Conservation (phyloP, 1,140 invertebrate species). For the Mylabris phalerata region DNA sequence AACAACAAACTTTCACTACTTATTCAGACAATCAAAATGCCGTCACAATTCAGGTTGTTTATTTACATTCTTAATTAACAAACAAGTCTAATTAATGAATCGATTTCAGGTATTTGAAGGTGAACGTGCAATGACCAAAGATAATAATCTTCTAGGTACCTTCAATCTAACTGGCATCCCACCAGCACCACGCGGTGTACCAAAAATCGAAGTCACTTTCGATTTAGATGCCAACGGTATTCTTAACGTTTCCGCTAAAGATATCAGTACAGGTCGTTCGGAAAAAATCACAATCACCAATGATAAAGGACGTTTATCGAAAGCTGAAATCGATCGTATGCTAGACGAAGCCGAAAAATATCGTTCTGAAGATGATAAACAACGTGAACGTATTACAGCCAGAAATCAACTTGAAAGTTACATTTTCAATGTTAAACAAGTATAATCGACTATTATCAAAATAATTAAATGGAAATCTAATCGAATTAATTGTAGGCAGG, state of each 20-base stretch:
- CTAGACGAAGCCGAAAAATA: conserved; percentile 70
- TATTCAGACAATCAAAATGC: conserved; percentile 64
- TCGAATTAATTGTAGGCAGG: conserved; percentile 45
- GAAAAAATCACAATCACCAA: conserved; percentile 85
- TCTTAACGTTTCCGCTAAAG: conserved; percentile 70
- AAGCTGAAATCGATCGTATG: conserved; percentile 91
- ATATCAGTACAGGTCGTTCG: conserved; percentile 66
- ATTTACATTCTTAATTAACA: conserved; percentile 42
- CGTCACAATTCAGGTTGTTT: conserved; percentile 56
- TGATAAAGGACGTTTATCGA: conserved; percentile 83
- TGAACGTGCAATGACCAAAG: conserved; percentile 39
- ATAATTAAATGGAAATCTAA: no score
- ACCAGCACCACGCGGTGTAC: conserved; percentile 79
- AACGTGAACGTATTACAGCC: conserved; percentile 56
- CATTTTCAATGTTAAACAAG: conserved; percentile 71
- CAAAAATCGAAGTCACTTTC: conserved; percentile 83
- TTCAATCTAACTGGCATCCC: conserved; percentile 60
- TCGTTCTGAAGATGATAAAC: conserved; percentile 59
- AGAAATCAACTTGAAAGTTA: conserved; percentile 82
- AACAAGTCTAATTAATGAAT: neutral
- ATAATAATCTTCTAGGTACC: conserved; percentile 47
- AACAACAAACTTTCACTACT: conserved; percentile 59
- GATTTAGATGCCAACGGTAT: conserved; percentile 78
- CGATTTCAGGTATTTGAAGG: conserved; percentile 36
- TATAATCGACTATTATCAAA: conserved; percentile 28